phyloP scores from a whole-genome alignment of 2,113 vertebrate genomes.

The Odobenus rosmarus region DNA sequence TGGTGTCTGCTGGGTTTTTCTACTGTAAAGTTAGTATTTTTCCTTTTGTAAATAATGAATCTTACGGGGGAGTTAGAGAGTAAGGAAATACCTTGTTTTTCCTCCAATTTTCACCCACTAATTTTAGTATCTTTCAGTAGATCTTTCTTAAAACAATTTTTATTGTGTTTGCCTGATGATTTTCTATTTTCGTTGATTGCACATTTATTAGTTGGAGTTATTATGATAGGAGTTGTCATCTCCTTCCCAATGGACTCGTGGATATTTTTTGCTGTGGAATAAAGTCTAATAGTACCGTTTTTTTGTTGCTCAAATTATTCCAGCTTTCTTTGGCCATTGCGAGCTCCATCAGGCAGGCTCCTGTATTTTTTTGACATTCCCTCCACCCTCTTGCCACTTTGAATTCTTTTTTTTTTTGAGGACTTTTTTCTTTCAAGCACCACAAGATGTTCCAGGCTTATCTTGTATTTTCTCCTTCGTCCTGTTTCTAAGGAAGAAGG shows the following conservation, averaged over 20 bases:
- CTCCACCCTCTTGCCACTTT: background rate
- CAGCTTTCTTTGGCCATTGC: slow-evolving; percentile 19
- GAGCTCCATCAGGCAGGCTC: background rate
- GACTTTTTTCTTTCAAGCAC: background rate
- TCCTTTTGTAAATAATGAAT: background rate
- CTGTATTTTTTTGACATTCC: background rate
- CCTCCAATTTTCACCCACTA: background rate
- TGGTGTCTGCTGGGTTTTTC: slow-evolving; percentile 17
- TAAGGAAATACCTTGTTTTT: background rate
- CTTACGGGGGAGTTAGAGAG: background rate
- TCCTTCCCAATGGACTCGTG: background rate
- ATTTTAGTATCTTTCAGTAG: background rate
- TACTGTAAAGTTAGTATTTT: background rate
- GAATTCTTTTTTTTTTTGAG: background rate
- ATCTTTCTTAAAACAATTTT: background rate
- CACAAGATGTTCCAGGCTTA: background rate
- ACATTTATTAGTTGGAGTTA: slow-evolving; percentile 27
- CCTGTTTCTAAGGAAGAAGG: background rate
- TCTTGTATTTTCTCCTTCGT: background rate
- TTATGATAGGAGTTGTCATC: background rate
- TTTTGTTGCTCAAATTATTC: background rate
- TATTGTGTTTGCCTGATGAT: background rate
- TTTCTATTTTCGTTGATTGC: background rate
- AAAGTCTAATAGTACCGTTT: background rate
- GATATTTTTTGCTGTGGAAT: background rate